Base-by-base conservation (phyloP, 2,888 invertebrate species). In the Clepsis dumicolana region DNA sequence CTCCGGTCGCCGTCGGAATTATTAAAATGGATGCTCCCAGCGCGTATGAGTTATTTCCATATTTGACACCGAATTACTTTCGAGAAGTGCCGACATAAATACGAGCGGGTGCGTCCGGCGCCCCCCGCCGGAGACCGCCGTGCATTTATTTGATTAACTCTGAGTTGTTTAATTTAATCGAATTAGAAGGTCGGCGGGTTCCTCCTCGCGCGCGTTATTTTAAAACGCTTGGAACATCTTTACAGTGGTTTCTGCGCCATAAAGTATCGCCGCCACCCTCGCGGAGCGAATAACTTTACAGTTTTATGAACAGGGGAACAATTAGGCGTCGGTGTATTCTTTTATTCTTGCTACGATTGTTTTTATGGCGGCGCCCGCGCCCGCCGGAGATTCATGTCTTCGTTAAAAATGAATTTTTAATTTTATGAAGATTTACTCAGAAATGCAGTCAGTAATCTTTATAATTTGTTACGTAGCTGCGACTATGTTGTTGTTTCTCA, bases 61-160 rank as follows among this genome's bases (percentile, higher is more conserved):
- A 93, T 93, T 93, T 93, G 93, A 92, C 92, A 93, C 91, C 87
- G 93, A 93, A 93, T 93, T 93, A 93, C 93, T 93, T 93, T 93
- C 90, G 86, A 88, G 91, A 92, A 93, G 92, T 91, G 93, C 91
- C 87, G 90, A 92, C 93, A 93, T 93, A 93, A 93, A 93, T 91
- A 91, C 78, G 77, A 84, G 82, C 77, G 75, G 76, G 79, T 71
- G 74, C 70, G 76, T 72, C 80, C 76, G 81, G 82, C 82, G 82
- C 70, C 71, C 77, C 77, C 81, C 78, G 80, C 78, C 81, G 75
- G 78, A 86, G 88, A 86, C 90, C 88, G 86, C 85, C 84, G 81
- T 88, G 90, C 93, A 93, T 93, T 94, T 94, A 94, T 94, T 94
- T 94, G 94, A 94, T 94, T 94, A 94, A 94, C 93, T 93, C 88